phyloP scores from a whole-genome alignment of 1,140 invertebrate genomes.

The Bombus turneri region DNA sequence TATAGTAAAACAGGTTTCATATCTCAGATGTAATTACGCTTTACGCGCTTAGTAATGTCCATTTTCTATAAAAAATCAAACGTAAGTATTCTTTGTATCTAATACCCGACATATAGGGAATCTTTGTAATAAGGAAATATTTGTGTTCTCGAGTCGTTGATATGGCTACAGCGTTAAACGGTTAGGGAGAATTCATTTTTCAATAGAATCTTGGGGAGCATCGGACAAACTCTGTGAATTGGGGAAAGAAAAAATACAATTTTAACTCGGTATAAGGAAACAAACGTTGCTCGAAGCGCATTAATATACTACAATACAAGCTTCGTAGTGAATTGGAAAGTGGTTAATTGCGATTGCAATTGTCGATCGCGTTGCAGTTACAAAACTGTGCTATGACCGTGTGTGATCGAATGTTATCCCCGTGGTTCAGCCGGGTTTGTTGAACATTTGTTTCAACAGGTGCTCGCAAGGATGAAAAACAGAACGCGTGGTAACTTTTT shows the following conservation, averaged over 20 bases:
- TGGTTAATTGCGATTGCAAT: conserved; percentile 56
- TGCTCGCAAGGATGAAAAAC: conserved; percentile 39
- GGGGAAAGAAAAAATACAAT: neutral
- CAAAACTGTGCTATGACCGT: conserved; percentile 32
- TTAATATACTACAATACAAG: conserved; percentile 4
- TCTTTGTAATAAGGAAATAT: no score
- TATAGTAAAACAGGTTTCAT: no score
- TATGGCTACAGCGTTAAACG: no score
- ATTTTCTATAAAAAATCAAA: neutral
- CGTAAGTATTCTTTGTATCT: no score
- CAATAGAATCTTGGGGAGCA: no score
- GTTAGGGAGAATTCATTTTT: no score
- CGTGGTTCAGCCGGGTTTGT: conserved; percentile 35
- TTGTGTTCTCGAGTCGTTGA: no score
- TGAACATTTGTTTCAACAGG: conserved; percentile 60
- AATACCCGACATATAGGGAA: no score
- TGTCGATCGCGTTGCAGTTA: conserved; percentile 41
- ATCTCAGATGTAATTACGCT: no score
- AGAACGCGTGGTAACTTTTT: conserved; percentile 19
- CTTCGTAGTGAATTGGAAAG: conserved; percentile 24
- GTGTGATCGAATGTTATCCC: conserved; percentile 41
- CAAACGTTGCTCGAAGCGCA: conserved; percentile 22
- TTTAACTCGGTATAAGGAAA: neutral
- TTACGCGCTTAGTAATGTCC: no score
- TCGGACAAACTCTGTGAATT: neutral